Evolutionary conservation across 2,113 vertebrate species (phyloP).

Genomic region (Baryphthengus martii): DNA sequence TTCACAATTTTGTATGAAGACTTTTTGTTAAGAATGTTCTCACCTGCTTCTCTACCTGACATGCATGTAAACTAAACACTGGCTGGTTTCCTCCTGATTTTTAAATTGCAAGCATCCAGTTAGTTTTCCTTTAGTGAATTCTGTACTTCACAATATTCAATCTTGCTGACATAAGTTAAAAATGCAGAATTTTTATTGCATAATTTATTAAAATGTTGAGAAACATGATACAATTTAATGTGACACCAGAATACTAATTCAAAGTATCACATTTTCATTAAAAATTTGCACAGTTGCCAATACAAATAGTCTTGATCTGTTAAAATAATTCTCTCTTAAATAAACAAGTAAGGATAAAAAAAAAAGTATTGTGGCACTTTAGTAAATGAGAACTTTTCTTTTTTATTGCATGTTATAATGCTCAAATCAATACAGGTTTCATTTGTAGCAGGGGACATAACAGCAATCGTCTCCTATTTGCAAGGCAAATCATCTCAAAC

Average conservation of each 20-base stretch:
- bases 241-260: slow-evolving; percentile 31
- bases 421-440: slow-evolving; percentile 16
- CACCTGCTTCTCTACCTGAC: slow-evolving; percentile 37
- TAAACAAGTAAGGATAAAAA: slow-evolving; percentile 49
- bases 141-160: slow-evolving; percentile 11
- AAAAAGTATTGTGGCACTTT: slow-evolving; percentile 64
- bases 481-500: not conserved
- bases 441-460: slow-evolving; percentile 17
- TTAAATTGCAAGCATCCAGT: not conserved
- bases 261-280: slow-evolving; percentile 55
- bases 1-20: slow-evolving; percentile 40
- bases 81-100: not conserved
- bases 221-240: slow-evolving; percentile 53
- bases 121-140: slow-evolving; percentile 42
- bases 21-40: slow-evolving; percentile 19
- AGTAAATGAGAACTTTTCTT: slow-evolving; percentile 21
- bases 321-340: slow-evolving; percentile 58
- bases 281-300: slow-evolving; percentile 50
- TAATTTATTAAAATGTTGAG: slow-evolving; percentile 61
- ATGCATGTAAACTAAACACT: not conserved
- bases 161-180: slow-evolving; percentile 41
- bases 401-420: slow-evolving; percentile 34
- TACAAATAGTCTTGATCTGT: slow-evolving; percentile 43
- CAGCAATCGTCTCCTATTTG: not conserved
- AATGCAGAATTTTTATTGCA: slow-evolving; percentile 44